Evolutionary conservation across 2,797 vertebrate species (phyloP).

Genomic region (Pseudochirops cupreus): DNA sequence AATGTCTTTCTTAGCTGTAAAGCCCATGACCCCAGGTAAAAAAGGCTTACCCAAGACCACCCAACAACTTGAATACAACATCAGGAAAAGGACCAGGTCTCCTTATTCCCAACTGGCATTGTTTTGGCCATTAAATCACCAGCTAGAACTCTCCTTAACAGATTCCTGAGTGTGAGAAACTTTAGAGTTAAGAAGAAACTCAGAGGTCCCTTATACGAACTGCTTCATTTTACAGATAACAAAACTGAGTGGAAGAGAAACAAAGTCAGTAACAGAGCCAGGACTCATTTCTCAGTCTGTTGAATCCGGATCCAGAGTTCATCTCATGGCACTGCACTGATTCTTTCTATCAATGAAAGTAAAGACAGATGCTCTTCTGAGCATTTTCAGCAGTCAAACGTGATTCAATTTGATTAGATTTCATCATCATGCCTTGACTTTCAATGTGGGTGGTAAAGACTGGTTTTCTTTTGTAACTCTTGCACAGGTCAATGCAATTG

Average conservation of each 20-base stretch:
- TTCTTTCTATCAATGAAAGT: not conserved
- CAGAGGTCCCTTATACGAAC: not conserved
- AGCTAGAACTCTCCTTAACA: not conserved
- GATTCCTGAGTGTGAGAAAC: not conserved
- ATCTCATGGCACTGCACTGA: not conserved
- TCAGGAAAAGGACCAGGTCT: not conserved
- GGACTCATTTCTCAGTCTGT: not conserved
- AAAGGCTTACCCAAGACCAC: not conserved
- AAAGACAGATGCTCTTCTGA: not conserved
- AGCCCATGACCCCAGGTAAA: not conserved
- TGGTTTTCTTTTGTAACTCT: not conserved
- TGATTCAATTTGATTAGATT: not conserved
- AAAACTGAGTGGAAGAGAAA: not conserved
- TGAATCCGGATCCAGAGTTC: not conserved
- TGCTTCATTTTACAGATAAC: conserved; percentile 6
- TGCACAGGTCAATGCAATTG: not conserved
- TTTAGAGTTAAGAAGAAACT: not conserved
- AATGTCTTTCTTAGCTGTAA: not conserved
- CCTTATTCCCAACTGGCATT: not conserved
- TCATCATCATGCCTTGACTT: not conserved
- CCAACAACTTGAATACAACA: not conserved
- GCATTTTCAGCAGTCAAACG: not conserved
- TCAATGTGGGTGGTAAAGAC: not conserved
- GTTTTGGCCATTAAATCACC: not conserved
- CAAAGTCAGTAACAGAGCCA: not conserved